Evolutionary conservation across 2,797 vertebrate genomes (phyloP), one percentile per base, ranked within the genome.

Genomic region (Selene dorsalis): DNA sequence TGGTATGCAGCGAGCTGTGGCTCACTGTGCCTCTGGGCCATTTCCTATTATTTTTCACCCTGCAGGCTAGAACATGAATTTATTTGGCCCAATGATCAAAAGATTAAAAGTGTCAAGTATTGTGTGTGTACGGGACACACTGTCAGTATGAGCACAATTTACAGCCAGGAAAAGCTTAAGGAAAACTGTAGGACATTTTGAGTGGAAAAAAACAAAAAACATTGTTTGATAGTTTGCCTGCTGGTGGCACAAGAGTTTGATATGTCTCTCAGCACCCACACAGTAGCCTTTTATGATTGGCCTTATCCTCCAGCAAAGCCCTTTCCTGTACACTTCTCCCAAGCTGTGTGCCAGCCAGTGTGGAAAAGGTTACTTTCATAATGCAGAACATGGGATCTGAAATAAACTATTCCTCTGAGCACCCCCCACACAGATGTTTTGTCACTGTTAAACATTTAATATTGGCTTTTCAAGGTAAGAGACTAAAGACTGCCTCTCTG

Each of bases 41-140:
- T 84, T 92, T 91, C 76, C 74, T 91, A 84, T 88, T 86, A 87
- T 87, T 90, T 83, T 85, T 87, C 39, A 73, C 48, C 66, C 70
- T 79, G 60, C 9, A 62, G 76, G 74, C 57, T 60, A 32, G 18
- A 70, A 81, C 69, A 81, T 77, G 32, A 56, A 83, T 92, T 91
- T 90, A 90, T 92, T 84, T 87, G 76, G 77, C 83, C 58, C 76
- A 68, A n/a, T 77, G 84, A 92, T 93, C 84, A 87, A 89, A 81
- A 87, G 90, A 92, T 90, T 86, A 88, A 88, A 81, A 89, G 76
- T 18, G 16, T 62, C 30, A 43, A 77, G 18, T 47, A 32, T 38
- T 35, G 53, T 61, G 80, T 84, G 64, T 84, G 82, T 90, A 85
- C 84, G 79, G 79, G 81, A 89, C 85, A 72, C 65, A 10, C 62